Percentiles rank a stretch among this genome's conserved stretches.
These are phyloP conservation scores for Leptopilina myrica DNA, from an alignment of 2,888 invertebrate genomes.

Conservation along the genomic window DNA sequence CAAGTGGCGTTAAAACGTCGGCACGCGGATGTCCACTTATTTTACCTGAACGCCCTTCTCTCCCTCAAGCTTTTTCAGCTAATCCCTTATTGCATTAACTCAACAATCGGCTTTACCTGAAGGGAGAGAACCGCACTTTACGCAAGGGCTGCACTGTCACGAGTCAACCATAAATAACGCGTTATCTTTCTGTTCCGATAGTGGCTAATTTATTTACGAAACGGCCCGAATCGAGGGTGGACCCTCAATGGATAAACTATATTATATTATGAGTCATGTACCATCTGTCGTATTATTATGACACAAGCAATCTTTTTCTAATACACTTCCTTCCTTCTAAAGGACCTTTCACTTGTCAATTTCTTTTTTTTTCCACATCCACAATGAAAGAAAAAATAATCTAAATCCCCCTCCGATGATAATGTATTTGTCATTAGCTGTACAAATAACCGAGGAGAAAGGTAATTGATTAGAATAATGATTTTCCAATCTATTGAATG, in stretches of 20 bases:
- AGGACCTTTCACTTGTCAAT: not conserved
- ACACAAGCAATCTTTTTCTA: slow-evolving; percentile 58
- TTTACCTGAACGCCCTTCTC: slow-evolving; percentile 63
- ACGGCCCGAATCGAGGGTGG: slow-evolving; percentile 48
- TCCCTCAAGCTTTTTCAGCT: slow-evolving; percentile 49
- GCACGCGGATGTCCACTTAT: slow-evolving; percentile 64
- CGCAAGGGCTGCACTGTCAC: slow-evolving; percentile 65
- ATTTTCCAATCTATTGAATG: too few relatives aligned
- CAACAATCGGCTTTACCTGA: slow-evolving; percentile 59
- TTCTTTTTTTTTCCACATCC: not conserved
- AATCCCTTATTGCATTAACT: slow-evolving; percentile 59
- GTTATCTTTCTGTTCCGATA: slow-evolving; percentile 64
- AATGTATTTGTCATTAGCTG: not conserved
- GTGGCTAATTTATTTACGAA: slow-evolving; percentile 75
- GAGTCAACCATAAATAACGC: slow-evolving; percentile 68
- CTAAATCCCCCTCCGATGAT: not conserved
- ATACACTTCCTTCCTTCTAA: not conserved
- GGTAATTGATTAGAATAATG: too few relatives aligned
- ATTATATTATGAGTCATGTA: slow-evolving; percentile 72
- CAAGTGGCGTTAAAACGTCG: slow-evolving; percentile 26
- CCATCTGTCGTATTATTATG: slow-evolving; percentile 74
- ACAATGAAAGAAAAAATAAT: not conserved
- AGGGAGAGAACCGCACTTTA: slow-evolving; percentile 49
- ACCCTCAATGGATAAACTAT: slow-evolving; percentile 47
- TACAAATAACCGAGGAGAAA: too few relatives aligned